These are phyloP conservation scores for Platycheirus rosarum DNA, from an alignment of 2,888 invertebrate species.

Conservation along the genomic window DNA sequence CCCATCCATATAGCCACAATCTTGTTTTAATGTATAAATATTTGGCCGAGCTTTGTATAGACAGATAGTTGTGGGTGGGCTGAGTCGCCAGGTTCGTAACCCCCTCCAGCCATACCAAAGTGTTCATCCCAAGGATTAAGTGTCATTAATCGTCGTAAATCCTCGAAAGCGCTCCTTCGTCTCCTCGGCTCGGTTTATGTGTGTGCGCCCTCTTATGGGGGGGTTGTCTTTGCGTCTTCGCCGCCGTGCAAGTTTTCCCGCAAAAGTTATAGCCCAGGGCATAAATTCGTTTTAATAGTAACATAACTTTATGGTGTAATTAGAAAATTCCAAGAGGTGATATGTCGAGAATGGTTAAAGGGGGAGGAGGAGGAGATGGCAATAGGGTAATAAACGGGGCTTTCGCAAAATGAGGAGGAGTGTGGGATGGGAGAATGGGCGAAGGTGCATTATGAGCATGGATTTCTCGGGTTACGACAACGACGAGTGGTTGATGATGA, in stretches of 20 bases:
- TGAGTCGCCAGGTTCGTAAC: background rate
- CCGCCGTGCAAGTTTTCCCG: constrained; percentile 67
- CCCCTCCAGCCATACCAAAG: constrained; percentile 37
- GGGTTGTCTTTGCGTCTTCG: constrained; percentile 26
- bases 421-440: constrained; percentile 55
- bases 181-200: constrained; percentile 11
- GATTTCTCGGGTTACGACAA: constrained; percentile 48
- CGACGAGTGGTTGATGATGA: constrained; percentile 35
- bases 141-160: constrained; percentile 75
- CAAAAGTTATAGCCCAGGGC: constrained; percentile 74
- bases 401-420: constrained; percentile 34
- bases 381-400: constrained; percentile 65
- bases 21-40: constrained; percentile 31
- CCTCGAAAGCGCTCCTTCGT: constrained; percentile 56
- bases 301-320: constrained; percentile 75
- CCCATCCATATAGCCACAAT: too few relatives aligned
- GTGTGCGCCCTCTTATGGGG: constrained; percentile 14
- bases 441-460: constrained; percentile 65
- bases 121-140: constrained; percentile 71
- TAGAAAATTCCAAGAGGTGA: constrained; percentile 75
- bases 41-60: constrained; percentile 20
- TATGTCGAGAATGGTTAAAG: constrained; percentile 40
- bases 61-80: background rate
- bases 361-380: constrained; percentile 9
- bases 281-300: constrained; percentile 75